Conservation (phyloP, 2,797 vertebrate genomes). For the Sandelia bainsii region DNA sequence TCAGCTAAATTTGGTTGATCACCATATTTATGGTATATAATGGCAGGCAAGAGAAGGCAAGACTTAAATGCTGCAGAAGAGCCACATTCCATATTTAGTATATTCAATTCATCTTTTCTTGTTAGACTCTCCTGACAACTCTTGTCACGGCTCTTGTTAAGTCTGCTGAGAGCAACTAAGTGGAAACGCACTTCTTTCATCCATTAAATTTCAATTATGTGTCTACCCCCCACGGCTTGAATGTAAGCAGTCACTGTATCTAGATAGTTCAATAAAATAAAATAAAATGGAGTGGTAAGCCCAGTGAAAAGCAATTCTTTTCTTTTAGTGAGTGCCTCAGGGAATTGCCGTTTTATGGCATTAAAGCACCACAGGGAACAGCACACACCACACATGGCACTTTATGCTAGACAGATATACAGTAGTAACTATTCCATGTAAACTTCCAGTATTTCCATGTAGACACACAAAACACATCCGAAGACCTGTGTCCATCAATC, state of each 20-base stretch:
- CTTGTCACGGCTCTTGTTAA: slow-evolving; percentile 32
- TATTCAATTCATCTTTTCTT: slow-evolving; percentile 36
- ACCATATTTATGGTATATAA: too few species aligned
- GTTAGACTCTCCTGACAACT: slow-evolving; percentile 42
- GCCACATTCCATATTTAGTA: slow-evolving; percentile 32
- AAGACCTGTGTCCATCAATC: slow-evolving; percentile 27
- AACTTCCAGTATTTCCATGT: neutral
- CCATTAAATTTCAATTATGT: slow-evolving; percentile 69
- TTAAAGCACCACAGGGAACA: slow-evolving; percentile 46
- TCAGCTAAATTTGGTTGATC: too few species aligned
- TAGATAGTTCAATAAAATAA: slow-evolving; percentile 48
- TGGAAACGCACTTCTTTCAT: slow-evolving; percentile 45
- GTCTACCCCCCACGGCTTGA: slow-evolving; percentile 32
- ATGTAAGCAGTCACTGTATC: slow-evolving; percentile 38
- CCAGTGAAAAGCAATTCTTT: slow-evolving; percentile 45
- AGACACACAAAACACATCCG: slow-evolving; percentile 21
- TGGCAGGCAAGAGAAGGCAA: neutral
- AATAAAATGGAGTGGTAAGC: slow-evolving; percentile 45
- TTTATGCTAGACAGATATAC: slow-evolving; percentile 8
- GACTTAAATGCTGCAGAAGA: slow-evolving; percentile 9
- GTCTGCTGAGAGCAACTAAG: slow-evolving; percentile 42
- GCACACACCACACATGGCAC: slow-evolving; percentile 16
- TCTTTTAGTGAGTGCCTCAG: slow-evolving; percentile 38
- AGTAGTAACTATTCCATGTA: slow-evolving; percentile 13
- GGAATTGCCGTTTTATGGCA: slow-evolving; percentile 46